These are phyloP conservation scores for Sycophila texana DNA, from an alignment of 2,888 invertebrate species.

Conservation along the genomic window DNA sequence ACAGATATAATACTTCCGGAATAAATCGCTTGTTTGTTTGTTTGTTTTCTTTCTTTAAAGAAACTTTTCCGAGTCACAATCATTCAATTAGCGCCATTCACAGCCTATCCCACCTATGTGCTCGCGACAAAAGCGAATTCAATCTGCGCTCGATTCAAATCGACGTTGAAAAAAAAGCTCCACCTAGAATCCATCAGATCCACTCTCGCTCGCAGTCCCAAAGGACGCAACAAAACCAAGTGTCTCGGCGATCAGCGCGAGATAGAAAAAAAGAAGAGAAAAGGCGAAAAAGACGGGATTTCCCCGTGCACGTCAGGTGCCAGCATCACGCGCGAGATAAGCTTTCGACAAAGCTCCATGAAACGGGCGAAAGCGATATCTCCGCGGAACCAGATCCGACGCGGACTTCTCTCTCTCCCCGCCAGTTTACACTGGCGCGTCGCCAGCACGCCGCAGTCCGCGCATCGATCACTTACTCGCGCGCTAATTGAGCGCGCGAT, in stretches of 20 bases:
- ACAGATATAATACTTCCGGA: too few relatives aligned
- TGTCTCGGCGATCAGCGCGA: too few relatives aligned
- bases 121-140: too few relatives aligned
- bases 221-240: too few relatives aligned
- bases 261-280: neutral
- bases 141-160: neutral
- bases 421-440: slow-evolving; percentile 12
- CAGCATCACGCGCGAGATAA: slow-evolving; percentile 28
- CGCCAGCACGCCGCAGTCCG: slow-evolving; percentile 17
- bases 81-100: too few relatives aligned
- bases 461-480: neutral
- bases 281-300: neutral
- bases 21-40: too few relatives aligned
- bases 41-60: too few relatives aligned
- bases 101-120: too few relatives aligned
- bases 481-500: too few relatives aligned
- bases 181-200: neutral
- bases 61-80: too few relatives aligned
- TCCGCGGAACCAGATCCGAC: slow-evolving; percentile 29
- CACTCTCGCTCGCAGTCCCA: neutral
- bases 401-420: neutral
- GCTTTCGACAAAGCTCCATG: slow-evolving; percentile 39
- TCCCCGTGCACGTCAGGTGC: neutral
- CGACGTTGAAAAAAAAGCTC: neutral
- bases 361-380: slow-evolving; percentile 24